Base-by-base conservation (phyloP, 2,888 invertebrate species). In the Cheilosia vernalis region DNA sequence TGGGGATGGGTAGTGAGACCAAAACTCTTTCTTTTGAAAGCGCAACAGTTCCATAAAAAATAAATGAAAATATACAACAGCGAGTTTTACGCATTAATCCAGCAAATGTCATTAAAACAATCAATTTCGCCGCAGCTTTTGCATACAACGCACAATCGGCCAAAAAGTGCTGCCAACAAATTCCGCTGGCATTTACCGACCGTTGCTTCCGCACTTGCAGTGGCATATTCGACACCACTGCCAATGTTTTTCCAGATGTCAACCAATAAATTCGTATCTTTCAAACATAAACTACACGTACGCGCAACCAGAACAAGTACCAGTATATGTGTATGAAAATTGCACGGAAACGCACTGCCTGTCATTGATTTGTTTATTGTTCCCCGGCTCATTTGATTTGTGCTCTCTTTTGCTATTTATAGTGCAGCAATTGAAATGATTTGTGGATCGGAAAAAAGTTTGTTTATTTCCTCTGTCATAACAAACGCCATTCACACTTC, bases 211-310 rank as follows among this genome's bases (percentile, higher is more conserved):
- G 73, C 55, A 63, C 37, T 40, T 44, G n/a, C 37, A 44, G 63
- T 73, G 21, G 47, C 33, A 47, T 15, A 55, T 61, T 58, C 53
- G 78, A 60, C 72, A 78, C 53, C 47, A 66, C 49, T 69, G 64
- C 3, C 69, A 33, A 42, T 76, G 64, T 76, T 80, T 30, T 76
- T 80, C 30, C 80, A 80, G 47, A 80, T 76, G 84, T 80, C 84
- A 66, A 66, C 53, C 58, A 58, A 76, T 85, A 76, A 76, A 80
- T 76, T 70, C 60, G 24, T 42, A 37, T 10, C 37, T 49, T 70
- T 63, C 69, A 70, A 55, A 42, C 61, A 56, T 61, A 61, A 42
- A 47, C 37, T 30, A 51, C 7, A 42, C 17, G 7, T 19, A 47
- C 19, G n/a, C 24, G 4, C 51, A 51, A 24, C 21, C 73, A 58